Conservation (phyloP, 2,113 vertebrate genomes). For the Ia io region DNA sequence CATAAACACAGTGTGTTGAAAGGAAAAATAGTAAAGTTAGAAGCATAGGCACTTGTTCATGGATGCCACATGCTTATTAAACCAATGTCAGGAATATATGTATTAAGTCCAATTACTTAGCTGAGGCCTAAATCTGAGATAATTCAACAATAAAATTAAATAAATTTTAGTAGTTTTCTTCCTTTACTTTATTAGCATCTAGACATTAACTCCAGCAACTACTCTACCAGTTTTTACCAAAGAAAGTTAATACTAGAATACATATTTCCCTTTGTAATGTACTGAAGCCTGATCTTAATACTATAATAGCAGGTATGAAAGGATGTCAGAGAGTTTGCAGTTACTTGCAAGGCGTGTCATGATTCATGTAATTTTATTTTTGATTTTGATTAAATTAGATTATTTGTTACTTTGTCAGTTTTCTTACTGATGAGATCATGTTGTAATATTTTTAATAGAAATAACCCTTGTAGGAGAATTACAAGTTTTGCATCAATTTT, state of each 20-base stretch:
- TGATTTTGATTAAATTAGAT: neutral
- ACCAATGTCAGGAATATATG: neutral
- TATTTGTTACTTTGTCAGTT: conserved; percentile 14
- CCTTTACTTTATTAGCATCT: neutral
- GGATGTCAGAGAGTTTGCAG: neutral
- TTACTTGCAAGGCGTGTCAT: neutral
- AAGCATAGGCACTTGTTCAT: neutral
- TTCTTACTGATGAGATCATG: neutral
- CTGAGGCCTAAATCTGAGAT: neutral
- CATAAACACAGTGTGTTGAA: neutral
- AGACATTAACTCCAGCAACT: neutral
- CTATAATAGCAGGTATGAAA: neutral
- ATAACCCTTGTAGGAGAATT: conserved; percentile 5
- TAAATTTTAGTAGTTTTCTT: neutral
- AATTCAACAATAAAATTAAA: neutral
- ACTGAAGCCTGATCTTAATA: neutral
- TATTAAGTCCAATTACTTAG: neutral
- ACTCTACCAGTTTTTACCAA: neutral
- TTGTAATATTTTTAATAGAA: neutral
- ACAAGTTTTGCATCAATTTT: neutral
- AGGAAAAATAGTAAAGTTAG: neutral
- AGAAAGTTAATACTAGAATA: neutral
- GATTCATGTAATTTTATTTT: neutral
- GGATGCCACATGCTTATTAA: neutral
- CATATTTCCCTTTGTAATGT: neutral